A percentile compares a stretch with the other conserved stretches of the same genome.
These are phyloP conservation scores for Odontamblyopus lacepedii DNA, from an alignment of 2,797 vertebrate species.

Conservation along the genomic window DNA sequence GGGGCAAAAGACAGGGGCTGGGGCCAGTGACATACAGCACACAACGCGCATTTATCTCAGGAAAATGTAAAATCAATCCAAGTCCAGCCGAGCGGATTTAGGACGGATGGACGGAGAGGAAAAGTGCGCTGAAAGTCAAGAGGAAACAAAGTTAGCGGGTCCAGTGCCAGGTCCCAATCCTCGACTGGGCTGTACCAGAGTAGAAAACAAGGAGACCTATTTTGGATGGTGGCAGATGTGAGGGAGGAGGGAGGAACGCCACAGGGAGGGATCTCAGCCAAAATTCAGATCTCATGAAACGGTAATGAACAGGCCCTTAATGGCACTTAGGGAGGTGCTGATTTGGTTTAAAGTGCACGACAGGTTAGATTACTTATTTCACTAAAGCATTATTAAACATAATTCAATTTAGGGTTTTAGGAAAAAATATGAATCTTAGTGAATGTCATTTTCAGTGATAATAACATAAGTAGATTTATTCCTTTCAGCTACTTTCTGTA, in stretches of 20 bases:
- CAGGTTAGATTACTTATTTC: too few species aligned
- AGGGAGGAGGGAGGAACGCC: slow-evolving; percentile 14
- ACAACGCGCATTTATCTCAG: slow-evolving; percentile 65
- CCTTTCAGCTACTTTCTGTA: too few species aligned
- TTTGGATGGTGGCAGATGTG: slow-evolving; percentile 29
- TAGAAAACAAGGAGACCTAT: slow-evolving; percentile 31
- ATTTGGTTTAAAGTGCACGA: background rate
- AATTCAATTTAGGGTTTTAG: too few species aligned
- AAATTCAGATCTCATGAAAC: background rate
- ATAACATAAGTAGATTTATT: too few species aligned
- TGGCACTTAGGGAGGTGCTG: background rate
- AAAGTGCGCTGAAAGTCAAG: slow-evolving; percentile 45
- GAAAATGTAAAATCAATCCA: slow-evolving; percentile 65
- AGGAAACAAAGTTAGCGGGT: slow-evolving; percentile 12
- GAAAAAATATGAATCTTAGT: too few species aligned
- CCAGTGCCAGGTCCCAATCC: slow-evolving; percentile 2
- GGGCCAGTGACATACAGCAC: slow-evolving; percentile 64
- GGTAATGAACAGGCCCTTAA: slow-evolving; percentile 13
- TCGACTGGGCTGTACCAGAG: slow-evolving; percentile 19
- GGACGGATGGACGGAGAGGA: slow-evolving; percentile 17
- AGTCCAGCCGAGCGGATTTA: slow-evolving; percentile 26
- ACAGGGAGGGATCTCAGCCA: slow-evolving; percentile 8
- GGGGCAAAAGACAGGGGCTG: slow-evolving; percentile 62
- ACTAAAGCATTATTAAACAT: too few species aligned
- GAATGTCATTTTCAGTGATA: too few species aligned